Percentiles rank a stretch among this genome's conserved stretches.
phyloP scores from a whole-genome alignment of 2,888 invertebrate genomes.

The Creontiades dilutus region DNA sequence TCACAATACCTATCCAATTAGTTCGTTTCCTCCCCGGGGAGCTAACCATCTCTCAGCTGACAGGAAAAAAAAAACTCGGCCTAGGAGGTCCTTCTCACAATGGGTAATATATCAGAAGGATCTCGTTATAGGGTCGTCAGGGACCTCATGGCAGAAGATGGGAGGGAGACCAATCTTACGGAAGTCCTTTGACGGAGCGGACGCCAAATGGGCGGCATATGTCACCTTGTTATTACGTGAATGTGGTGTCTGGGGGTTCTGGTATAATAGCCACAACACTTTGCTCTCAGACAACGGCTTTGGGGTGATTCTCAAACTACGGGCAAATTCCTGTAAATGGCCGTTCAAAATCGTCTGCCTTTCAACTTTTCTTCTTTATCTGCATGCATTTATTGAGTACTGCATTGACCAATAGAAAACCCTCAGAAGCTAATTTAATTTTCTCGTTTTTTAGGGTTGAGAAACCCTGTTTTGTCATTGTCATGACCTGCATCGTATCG shows the following conservation, averaged over 20 bases:
- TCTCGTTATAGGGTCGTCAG: conserved; percentile 20
- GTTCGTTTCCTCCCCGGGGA: conserved; percentile 19
- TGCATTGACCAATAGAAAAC: no score
- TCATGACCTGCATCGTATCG: no score
- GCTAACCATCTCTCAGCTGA: not conserved
- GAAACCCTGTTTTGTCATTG: no score
- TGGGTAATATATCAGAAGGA: conserved; percentile 16
- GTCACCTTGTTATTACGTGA: conserved; percentile 14
- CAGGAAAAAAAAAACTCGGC: not conserved
- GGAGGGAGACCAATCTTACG: conserved; percentile 3
- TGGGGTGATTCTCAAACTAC: not conserved
- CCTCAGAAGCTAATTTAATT: no score
- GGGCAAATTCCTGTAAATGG: no score
- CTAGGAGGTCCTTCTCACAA: conserved; percentile 31
- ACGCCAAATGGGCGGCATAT: conserved; percentile 39
- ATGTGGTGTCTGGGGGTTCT: not conserved
- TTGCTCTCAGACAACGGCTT: not conserved
- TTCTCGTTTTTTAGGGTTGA: no score
- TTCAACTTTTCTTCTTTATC: no score
- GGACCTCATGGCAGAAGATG: not conserved
- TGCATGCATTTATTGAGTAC: no score
- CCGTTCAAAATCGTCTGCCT: no score
- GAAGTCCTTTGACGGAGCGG: conserved; percentile 12
- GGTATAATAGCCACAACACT: not conserved
- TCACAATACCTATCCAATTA: conserved; percentile 10